Evolutionary conservation across 2,888 invertebrate species (phyloP).

Genomic region (Unio delphinus): DNA sequence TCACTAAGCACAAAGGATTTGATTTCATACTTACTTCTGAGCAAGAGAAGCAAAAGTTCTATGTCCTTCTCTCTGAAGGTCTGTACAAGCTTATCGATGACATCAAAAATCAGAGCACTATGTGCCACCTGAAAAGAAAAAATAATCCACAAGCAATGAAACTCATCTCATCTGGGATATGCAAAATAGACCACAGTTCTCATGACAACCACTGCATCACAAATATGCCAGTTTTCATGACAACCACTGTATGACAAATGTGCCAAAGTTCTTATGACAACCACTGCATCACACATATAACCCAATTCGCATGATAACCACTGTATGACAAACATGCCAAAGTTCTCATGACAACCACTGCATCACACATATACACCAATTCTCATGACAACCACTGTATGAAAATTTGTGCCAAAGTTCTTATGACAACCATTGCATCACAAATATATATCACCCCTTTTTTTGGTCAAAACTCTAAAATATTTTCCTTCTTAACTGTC

Average conservation of each 20-base stretch:
- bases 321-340: not conserved
- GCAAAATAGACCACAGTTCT: not conserved
- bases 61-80: slow-evolving; percentile 84
- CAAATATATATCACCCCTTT: no score
- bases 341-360: not conserved
- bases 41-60: slow-evolving; percentile 84
- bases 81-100: slow-evolving; percentile 80
- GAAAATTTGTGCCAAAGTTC: not conserved
- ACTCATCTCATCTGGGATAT: not conserved
- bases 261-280: not conserved
- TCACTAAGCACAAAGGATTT: not conserved
- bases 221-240: not conserved
- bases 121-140: slow-evolving; percentile 80
- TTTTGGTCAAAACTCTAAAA: no score
- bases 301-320: not conserved
- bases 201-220: not conserved
- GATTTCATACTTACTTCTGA: slow-evolving; percentile 76
- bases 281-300: not conserved
- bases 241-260: no score
- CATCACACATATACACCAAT: not conserved
- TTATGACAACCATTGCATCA: no score
- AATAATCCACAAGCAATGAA: slow-evolving; percentile 5
- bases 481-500: no score
- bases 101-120: slow-evolving; percentile 83
- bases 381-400: not conserved